Conservation (phyloP, 2,888 invertebrate genomes). For the Scrobipalpa atriplicella region DNA sequence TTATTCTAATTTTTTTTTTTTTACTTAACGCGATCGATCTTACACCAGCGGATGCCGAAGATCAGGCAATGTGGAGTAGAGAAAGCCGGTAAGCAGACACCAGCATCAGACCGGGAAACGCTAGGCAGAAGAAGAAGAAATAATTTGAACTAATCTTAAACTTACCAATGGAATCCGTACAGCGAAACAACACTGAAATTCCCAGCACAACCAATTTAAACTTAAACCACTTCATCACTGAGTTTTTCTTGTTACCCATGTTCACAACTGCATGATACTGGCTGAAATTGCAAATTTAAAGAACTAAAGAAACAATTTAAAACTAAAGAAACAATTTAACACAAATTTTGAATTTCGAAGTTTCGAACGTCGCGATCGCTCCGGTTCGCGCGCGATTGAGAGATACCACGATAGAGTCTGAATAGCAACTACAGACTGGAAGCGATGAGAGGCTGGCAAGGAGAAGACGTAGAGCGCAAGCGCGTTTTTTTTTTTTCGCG, state of each 20-base stretch:
- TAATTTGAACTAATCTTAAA: slow-evolving; percentile 33
- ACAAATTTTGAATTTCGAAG: slow-evolving; percentile 16
- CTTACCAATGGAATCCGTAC: slow-evolving; percentile 76
- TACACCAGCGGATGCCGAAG: too few species aligned
- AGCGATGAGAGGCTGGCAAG: slow-evolving; percentile 44
- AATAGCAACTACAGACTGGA: slow-evolving; percentile 11
- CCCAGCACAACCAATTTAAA: slow-evolving; percentile 61
- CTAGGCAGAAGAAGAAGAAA: background rate
- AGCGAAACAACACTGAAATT: slow-evolving; percentile 73
- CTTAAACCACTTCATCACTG: slow-evolving; percentile 66
- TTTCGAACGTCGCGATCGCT: slow-evolving; percentile 20
- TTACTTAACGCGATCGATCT: too few species aligned
- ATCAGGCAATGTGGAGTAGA: too few species aligned
- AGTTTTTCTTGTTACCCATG: slow-evolving; percentile 41
- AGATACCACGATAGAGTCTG: background rate
- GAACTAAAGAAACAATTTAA: background rate
- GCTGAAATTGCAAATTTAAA: background rate
- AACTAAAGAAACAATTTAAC: background rate
- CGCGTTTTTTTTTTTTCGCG: slow-evolving; percentile 42
- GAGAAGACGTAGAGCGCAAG: slow-evolving; percentile 49
- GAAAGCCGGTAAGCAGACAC: background rate
- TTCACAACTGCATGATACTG: background rate
- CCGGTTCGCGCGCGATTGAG: background rate
- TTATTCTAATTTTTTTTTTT: too few species aligned
- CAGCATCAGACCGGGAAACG: background rate